Base-by-base conservation (phyloP, 2,113 vertebrate species). In the Myrmophylax atrothorax region DNA sequence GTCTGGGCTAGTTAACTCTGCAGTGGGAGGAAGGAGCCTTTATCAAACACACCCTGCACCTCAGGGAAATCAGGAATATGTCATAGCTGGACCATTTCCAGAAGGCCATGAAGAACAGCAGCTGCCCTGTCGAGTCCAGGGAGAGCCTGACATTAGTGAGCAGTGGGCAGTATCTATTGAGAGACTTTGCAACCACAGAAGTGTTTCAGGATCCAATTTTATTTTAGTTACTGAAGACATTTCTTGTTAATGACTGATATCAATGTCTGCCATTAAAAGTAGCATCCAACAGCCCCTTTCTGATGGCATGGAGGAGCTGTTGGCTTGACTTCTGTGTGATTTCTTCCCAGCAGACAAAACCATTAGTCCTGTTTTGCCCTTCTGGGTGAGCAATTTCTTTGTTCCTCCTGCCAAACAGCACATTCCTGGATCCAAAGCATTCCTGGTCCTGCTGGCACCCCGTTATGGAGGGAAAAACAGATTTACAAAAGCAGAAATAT, bases 351-450 rank as follows among this genome's bases (percentile, higher is more conserved):
- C 6, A 2, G 44, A 82, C 69, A 76, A 90, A 95, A 94, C 83
- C 55, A 13, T 70, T 62, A 62, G 84, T 59, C 47, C 55, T 72
- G 63, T 82, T 93, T 84, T 35, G 25, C 70, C 59, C 70, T 94
- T 95, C 77, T 89, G 95, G 80, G 81, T 96, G 89, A 94, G 60
- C 86, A 84, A 25, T 52, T 94, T 80, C 85, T 94, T 94, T 94
- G 90, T 95, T 92, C 63, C n/a, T 84, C 67, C 63, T 60, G 90
- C 92, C 85, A 93, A 92, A 88, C 67, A 92, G 80, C n/a, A 33
- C 62, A 87, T 91, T 94, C 78, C 67, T 44, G 59, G 52, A 80
- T 81, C 82, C 90, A 87, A 83, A 87, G 66, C 50, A 84, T 90
- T 96, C 76, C 84, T 76, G 83, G 67, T 87, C 38, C 58, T 0